A percentile compares a stretch with the other conserved stretches of the same genome.
Conservation (phyloP, 2,113 vertebrate genomes). For the Xiphophorus couchianus region DNA sequence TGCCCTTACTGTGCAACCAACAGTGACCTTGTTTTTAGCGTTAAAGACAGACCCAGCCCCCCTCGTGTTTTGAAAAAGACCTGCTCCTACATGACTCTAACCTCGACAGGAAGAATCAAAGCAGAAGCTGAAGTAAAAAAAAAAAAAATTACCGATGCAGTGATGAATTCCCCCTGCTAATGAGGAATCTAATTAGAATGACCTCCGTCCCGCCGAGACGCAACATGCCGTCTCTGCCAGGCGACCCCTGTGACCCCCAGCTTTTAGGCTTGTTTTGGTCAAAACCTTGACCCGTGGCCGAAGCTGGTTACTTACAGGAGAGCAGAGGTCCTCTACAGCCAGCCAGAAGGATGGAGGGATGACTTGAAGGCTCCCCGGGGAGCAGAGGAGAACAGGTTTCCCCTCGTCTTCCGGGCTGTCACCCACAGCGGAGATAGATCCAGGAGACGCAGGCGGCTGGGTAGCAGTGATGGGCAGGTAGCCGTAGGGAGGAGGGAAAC, state of each 20-base stretch:
- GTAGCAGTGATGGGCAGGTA: conserved; percentile 13
- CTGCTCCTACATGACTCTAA: neutral
- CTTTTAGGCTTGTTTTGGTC: neutral
- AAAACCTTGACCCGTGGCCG: conserved; percentile 19
- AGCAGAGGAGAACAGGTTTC: conserved; percentile 23
- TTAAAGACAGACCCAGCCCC: neutral
- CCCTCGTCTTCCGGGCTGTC: conserved; percentile 47
- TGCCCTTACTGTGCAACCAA: neutral
- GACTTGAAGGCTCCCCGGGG: neutral
- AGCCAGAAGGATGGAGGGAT: conserved; percentile 6
- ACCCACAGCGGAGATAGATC: conserved; percentile 50
- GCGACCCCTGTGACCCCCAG: conserved; percentile 10
- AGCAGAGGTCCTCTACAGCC: conserved; percentile 55
- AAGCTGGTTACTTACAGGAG: conserved; percentile 64
- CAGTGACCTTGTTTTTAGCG: neutral
- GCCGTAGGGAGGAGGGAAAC: neutral
- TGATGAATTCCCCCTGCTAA: neutral
- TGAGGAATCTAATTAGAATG: neutral
- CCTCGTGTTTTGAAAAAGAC: neutral
- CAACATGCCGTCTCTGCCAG: neutral
- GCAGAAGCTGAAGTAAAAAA: neutral
- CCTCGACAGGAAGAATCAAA: neutral
- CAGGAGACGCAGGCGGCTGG: conserved; percentile 39
- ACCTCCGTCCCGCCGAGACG: neutral
- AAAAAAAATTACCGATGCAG: neutral